Base-by-base conservation (phyloP, 1,140 invertebrate genomes). In the Aphis gossypii region DNA sequence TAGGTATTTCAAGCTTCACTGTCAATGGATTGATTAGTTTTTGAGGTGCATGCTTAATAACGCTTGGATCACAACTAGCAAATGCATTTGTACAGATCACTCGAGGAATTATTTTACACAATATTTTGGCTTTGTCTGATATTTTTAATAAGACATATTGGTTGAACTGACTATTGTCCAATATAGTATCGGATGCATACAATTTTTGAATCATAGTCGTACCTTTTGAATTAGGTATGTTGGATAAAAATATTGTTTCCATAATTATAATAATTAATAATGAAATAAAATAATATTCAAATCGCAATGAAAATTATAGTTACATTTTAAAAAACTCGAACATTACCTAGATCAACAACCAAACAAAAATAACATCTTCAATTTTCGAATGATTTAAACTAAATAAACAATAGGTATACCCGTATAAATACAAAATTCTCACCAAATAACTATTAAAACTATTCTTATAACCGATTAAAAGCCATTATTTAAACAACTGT, bases 101-200 rank as follows among this genome's bases (percentile, higher is more conserved):
- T 44, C 30, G 92, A 41, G 92, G 92, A 25, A 93, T 51, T 14
- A 84, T n/a, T 44, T 84, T 83, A 44, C 92, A 93, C 2, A 93
- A 84, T 54, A 93, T 41, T 56, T 93, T 93, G 1, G 30, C 14
- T 14, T 93, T 30, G 11, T 93, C 48, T 14, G 48, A 84, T 54
- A 93, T 56, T 93, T 84, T 93, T 21, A 93, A 0, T 41, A 93
- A 86, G 8, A 86, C 82, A 56, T 93, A 86, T 30, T 93, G 82
- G 25, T 56, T 86, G 48, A 86, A 93, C 23, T 23, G 30, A 38
- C 11, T 56, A 4, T 5, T 38, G 14, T n/a, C 18, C 0, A 84
- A 7, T 25, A 86, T 20, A 44, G 44, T 93, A 20, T 93, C 82
- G 0, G 76, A 41, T 35, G 82, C 51, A 56, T 30, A 86, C 9